A percentile compares a stretch with the other conserved stretches of the same genome.
Evolutionary conservation across 2,888 invertebrate species (phyloP).

Genomic region (Meganola albula): DNA sequence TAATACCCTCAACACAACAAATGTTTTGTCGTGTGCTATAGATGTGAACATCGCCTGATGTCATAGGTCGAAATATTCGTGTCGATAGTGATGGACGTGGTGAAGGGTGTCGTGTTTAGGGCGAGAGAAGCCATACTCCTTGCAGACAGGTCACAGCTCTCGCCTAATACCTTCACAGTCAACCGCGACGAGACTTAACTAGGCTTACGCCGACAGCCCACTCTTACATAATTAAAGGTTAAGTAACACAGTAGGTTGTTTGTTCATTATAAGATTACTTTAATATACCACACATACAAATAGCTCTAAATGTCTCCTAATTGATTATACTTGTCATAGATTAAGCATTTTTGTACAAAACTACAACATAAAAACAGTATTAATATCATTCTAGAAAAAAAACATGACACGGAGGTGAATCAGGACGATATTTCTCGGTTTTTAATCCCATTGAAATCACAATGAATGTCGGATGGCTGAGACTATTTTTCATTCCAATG

Average conservation of each 20-base stretch:
- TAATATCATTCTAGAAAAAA: constrained; percentile 51
- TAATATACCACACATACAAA: no score
- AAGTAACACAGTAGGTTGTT: constrained; percentile 25
- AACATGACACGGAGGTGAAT: constrained; percentile 48
- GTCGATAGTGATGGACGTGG: constrained; percentile 34
- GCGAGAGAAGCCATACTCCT: constrained; percentile 57
- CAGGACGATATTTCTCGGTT: constrained; percentile 59
- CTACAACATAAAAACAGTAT: constrained; percentile 45
- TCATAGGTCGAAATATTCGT: constrained; percentile 38
- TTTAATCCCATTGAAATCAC: constrained; percentile 70
- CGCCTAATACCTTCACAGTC: constrained; percentile 45
- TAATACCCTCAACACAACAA: constrained; percentile 70
- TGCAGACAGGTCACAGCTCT: constrained; percentile 48
- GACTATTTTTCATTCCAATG: constrained; percentile 72
- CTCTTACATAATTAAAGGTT: constrained; percentile 48
- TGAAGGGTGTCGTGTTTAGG: constrained; percentile 38
- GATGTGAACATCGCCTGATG: constrained; percentile 26
- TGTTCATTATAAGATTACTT: not conserved
- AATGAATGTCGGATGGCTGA: constrained; percentile 52
- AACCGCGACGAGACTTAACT: constrained; percentile 50
- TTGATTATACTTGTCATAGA: constrained; percentile 13
- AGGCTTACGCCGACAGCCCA: constrained; percentile 38
- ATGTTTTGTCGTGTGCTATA: constrained; percentile 60
- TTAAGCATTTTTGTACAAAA: constrained; percentile 39
- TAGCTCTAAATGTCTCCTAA: constrained; percentile 1